Conservation (phyloP, 2,113 vertebrate genomes). For the Macrotis lagotis region DNA sequence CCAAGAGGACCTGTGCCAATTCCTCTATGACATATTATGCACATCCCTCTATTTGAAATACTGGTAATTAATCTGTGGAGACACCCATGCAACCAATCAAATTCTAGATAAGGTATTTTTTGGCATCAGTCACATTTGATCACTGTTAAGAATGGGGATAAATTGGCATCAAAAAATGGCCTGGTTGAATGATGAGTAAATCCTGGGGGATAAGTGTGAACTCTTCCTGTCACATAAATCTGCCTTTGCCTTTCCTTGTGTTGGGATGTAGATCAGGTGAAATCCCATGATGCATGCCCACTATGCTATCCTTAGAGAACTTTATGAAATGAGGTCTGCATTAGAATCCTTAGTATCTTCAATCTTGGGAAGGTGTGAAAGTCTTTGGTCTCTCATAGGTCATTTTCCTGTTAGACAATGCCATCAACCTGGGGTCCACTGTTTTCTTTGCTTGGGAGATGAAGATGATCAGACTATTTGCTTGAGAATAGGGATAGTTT, state of each 20-base stretch:
- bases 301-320: fast-evolving
- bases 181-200: slow-evolving; percentile 53
- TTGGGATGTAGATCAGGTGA: not conserved
- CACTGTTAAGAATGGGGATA: slow-evolving; percentile 53
- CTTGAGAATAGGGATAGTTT: not conserved
- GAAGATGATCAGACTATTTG: not conserved
- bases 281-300: not conserved
- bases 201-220: not conserved
- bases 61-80: slow-evolving; percentile 80
- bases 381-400: not conserved
- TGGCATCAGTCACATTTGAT: slow-evolving; percentile 69
- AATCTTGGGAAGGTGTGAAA: not conserved
- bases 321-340: not conserved
- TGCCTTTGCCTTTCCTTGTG: not conserved
- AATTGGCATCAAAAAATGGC: slow-evolving; percentile 69
- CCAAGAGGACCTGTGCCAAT: slow-evolving; percentile 60
- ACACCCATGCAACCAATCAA: slow-evolving; percentile 65
- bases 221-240: slow-evolving; percentile 6
- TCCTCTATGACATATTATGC: no score
- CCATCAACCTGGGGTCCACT: not conserved
- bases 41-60: slow-evolving; percentile 56
- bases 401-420: not conserved
- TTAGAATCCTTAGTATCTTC: not conserved
- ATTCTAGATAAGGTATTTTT: slow-evolving; percentile 62
- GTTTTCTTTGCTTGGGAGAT: not conserved